Conservation (phyloP, 2,888 invertebrate species). For the Gortyna flavago region DNA sequence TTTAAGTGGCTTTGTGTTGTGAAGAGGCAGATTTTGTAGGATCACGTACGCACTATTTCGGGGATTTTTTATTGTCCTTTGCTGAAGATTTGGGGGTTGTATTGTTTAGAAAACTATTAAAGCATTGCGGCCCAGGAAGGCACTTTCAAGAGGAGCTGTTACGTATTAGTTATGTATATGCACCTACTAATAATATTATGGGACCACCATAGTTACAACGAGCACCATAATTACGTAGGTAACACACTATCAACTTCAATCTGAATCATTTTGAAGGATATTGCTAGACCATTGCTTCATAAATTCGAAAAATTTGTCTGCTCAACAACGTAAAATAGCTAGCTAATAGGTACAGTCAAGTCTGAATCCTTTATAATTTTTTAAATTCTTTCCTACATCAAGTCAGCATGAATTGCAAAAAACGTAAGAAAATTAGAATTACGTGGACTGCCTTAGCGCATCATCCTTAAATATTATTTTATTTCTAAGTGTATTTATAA, state of each 20-base stretch:
- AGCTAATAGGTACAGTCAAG: no score
- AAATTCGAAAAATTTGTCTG: no score
- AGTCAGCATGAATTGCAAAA: no score
- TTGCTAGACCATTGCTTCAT: no score
- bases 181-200: neutral
- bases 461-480: no score
- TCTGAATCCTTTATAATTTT: no score
- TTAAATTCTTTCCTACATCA: no score
- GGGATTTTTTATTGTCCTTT: neutral
- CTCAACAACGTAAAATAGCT: neutral
- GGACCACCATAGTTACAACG: neutral
- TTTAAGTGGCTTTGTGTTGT: constrained; percentile 30
- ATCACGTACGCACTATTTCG: constrained; percentile 1
- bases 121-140: neutral
- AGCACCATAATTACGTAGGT: neutral
- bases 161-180: no score
- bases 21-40: constrained; percentile 17
- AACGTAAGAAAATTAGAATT: no score
- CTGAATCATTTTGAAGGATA: no score
- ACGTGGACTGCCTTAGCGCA: no score
- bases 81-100: neutral
- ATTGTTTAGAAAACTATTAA: constrained; percentile 21
- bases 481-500: neutral
- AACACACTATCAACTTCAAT: no score
- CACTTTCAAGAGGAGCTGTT: neutral